phyloP scores from a whole-genome alignment of 2,888 invertebrate genomes.

The Sarcophaga subvicina region DNA sequence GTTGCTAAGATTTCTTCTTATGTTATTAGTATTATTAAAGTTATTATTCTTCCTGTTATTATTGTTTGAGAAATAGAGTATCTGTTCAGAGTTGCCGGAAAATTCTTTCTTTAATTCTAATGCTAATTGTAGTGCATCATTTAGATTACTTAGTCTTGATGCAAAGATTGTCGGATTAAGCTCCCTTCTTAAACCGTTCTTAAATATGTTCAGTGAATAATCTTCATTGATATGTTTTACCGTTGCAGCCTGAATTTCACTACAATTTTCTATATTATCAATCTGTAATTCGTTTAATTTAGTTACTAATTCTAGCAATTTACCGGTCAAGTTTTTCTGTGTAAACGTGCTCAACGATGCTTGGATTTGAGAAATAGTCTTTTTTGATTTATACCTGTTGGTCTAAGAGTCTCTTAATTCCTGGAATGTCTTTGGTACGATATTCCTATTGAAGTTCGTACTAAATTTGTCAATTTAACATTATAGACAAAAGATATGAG shows the following conservation, averaged over 20 bases:
- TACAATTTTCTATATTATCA: too few species aligned
- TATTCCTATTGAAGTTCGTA: not conserved
- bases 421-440: not conserved
- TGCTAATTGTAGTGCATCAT: not conserved
- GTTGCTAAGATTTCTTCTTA: too few species aligned
- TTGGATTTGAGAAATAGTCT: not conserved
- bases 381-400: not conserved
- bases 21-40: too few species aligned
- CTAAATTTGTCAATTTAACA: not conserved
- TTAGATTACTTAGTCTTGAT: not conserved
- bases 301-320: not conserved
- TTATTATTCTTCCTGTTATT: too few species aligned
- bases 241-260: not conserved
- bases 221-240: not conserved
- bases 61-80: not conserved
- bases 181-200: not conserved
- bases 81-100: not conserved
- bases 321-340: conserved; percentile 2
- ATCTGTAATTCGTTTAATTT: conserved; percentile 3
- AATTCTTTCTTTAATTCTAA: conserved; percentile 4
- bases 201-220: not conserved
- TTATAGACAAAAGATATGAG: not conserved
- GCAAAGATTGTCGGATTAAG: not conserved
- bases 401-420: too few species aligned
- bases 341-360: not conserved